Base-by-base conservation (phyloP, 2,888 invertebrate species). In the Leptarthrus brevirostris region DNA sequence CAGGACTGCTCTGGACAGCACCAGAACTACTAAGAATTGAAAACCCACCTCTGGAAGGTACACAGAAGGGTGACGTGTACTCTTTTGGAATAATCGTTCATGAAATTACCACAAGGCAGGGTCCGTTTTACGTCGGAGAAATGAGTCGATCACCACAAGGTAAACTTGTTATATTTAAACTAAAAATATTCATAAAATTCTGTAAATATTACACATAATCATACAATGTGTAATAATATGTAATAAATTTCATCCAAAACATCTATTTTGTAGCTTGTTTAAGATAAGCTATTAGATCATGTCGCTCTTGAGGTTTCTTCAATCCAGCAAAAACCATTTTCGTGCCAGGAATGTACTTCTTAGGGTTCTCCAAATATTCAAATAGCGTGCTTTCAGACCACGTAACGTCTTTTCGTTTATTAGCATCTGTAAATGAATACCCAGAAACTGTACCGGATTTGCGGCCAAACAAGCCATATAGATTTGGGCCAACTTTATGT, bases 311-410 rank as follows among this genome's bases (percentile, higher is more conserved):
- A n/a, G 93, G 90, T 85, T 98, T 98, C 87, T 98, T 98, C 80
- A 98, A 86, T 77, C 98, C 98, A 77, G 97, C 97, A 81, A 98
- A 98, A 82, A 99, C 93, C 98, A 99, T 98, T 86, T 99, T 98
- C 75, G 98, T 98, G 77, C 98, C 98, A 71, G 98, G 98, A 88
- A 98, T 98, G 87, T 94, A 99, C 86, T 98, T 98, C 89, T 98
- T 99, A 73, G 99, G 99, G 86, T 99, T 97, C 85, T 96, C 95
- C 78, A 99, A 88, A 87, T 99, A 99, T 80, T 92, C 92, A 82
- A 95, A 97, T 18, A 99, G 87, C 0, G 96, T 98, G 72, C 96
- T 95, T 58, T 92, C 92, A 79, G 86, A 89, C 99, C 99, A 99
- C 77, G 92, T 92, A 81, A 99, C 96, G 92, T 95, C 98, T 89